Evolutionary conservation across 2,888 invertebrate genomes (phyloP).

Genomic region (Oeneis ivallda): DNA sequence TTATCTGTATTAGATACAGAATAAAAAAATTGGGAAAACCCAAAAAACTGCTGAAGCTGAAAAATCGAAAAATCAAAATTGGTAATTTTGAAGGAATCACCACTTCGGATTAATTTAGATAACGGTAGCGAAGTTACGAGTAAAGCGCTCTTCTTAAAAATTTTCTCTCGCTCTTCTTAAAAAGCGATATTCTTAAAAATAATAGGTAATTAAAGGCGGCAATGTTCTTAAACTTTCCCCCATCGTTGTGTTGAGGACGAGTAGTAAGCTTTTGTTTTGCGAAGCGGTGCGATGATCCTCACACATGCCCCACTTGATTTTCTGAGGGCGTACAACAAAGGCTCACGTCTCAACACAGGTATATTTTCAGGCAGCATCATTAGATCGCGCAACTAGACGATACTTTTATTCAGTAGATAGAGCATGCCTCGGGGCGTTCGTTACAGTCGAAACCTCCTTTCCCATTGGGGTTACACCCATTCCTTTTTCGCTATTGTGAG

Average conservation of each 20-base stretch:
- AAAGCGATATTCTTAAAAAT: too few species aligned
- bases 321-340: conserved; percentile 44
- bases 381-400: conserved; percentile 43
- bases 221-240: conserved; percentile 19
- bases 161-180: too few species aligned
- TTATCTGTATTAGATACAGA: too few species aligned
- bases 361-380: conserved; percentile 43
- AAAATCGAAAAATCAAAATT: too few species aligned
- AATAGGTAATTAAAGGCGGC: conserved; percentile 9
- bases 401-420: conserved; percentile 63
- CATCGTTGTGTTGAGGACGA: conserved; percentile 5
- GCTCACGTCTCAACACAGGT: conserved; percentile 38
- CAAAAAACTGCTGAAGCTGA: too few species aligned
- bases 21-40: too few species aligned
- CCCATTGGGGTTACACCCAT: conserved; percentile 44
- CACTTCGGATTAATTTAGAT: too few species aligned
- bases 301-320: conserved; percentile 41
- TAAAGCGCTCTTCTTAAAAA: too few species aligned
- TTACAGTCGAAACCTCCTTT: conserved; percentile 53
- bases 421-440: conserved; percentile 64
- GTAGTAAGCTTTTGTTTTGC: conserved; percentile 37
- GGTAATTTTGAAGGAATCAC: too few species aligned
- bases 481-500: conserved; percentile 42
- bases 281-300: conserved; percentile 37
- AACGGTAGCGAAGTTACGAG: too few species aligned